Base-by-base conservation (phyloP, 2,888 invertebrate species). In the Ectobius pallidus region DNA sequence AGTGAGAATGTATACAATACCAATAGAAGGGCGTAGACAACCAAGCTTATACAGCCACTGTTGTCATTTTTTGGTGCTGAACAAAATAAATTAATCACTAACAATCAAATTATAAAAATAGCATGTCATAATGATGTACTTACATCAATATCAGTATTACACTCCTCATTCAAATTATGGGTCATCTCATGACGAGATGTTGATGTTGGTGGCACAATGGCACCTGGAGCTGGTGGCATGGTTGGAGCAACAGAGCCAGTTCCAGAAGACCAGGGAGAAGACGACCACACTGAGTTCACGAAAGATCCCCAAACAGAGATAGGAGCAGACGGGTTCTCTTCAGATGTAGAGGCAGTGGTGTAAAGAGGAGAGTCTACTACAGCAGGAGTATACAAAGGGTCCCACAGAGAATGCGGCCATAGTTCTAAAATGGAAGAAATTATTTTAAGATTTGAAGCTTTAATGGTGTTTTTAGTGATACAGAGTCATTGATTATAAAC, bases 331-430 rank as follows among this genome's bases (percentile, higher is more conserved):
- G n/a, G 22, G 32, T 30, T 55, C 14, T 68, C 62, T 44, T 65
- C 52, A n/a, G 52, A 9, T 20, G 30, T 18, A 1, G 22, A 42
- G n/a, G 22, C 14, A 11, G 52, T 46, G 20, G n/a, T 34, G 49
- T 62, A 68, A 7, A 58, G 65, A 20, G 49, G 9, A 0, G 42
- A 30, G 32, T 69, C 65, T 22, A 42, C 49, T 7, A 68, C 58
- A 4, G 75, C 74, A 22, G 75, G 75, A 11, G 74, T 73, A 65
- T 71, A 75, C 65, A 75, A 42, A 11, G 75, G 75, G 58, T 75
- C 73, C 75, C 75, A 75, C 67, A 75, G 44, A 25, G 75, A 74
- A 14, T 61, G 69, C 14, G 73, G 72, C 75, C 75, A 74, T 20
- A 58, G 46, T 25, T 65, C 72, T 70, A 34, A 6, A 34, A n/a